A percentile compares a stretch with the other conserved stretches of the same genome.
Conservation (phyloP, 2,797 vertebrate genomes). For the Pteropus rufus region DNA sequence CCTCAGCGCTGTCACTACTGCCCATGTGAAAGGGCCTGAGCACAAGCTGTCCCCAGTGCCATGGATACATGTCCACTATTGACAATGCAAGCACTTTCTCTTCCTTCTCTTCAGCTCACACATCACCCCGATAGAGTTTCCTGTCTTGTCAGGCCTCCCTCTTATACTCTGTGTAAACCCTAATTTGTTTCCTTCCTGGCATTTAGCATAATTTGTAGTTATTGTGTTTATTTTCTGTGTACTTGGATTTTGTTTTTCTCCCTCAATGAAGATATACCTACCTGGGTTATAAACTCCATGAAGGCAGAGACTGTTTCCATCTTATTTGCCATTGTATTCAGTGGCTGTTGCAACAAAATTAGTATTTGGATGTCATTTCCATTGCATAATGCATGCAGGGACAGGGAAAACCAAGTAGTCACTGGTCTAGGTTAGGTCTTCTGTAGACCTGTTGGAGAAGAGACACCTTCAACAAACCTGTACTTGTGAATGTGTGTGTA, state of each 20-base stretch:
- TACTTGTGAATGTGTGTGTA: background rate
- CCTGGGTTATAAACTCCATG: background rate
- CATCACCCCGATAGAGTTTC: background rate
- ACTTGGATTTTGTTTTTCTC: conserved; percentile 21
- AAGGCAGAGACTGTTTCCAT: background rate
- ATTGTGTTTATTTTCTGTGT: background rate
- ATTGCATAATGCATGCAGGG: background rate
- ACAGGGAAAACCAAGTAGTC: background rate
- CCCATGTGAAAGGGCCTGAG: background rate
- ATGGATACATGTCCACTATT: background rate
- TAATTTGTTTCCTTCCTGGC: background rate
- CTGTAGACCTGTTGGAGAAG: background rate
- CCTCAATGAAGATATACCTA: background rate
- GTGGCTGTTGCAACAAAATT: background rate
- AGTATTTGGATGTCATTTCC: background rate
- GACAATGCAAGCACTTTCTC: background rate
- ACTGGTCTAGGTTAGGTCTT: background rate
- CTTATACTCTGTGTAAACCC: background rate
- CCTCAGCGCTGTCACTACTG: background rate
- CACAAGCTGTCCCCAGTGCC: background rate
- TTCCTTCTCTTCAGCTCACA: background rate
- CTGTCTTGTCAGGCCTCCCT: background rate
- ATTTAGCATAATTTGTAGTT: background rate
- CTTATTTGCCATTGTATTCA: background rate
- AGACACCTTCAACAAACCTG: background rate